phyloP scores from a whole-genome alignment of 2,113 vertebrate genomes.

The Sakesphorus luctuosus region DNA sequence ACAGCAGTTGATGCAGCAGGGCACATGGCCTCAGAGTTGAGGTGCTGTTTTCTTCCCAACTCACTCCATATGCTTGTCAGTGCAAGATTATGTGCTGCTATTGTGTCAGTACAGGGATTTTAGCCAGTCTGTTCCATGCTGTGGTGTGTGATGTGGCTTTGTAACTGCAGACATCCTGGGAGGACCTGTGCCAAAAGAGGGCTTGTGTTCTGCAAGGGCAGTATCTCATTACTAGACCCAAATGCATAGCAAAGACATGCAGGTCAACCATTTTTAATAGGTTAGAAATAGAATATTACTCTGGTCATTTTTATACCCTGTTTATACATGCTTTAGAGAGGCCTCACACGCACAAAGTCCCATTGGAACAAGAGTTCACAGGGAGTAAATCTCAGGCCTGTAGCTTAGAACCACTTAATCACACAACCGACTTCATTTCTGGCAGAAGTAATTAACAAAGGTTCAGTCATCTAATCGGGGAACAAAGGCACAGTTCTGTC shows the following conservation, averaged over 20 bases:
- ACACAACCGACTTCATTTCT: conserved; percentile 69
- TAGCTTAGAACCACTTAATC: conserved; percentile 70
- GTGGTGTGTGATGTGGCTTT: not conserved
- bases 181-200: not conserved
- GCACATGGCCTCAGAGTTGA: not conserved
- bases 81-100: not conserved
- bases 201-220: not conserved
- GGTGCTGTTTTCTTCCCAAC: not conserved
- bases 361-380: conserved; percentile 48
- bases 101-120: not conserved
- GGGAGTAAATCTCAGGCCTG: conserved; percentile 67
- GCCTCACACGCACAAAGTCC: not conserved
- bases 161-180: not conserved
- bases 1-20: not conserved
- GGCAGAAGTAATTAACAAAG: conserved; percentile 75
- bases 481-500: conserved; percentile 53
- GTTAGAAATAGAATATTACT: not conserved
- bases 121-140: not conserved
- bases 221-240: not conserved
- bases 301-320: not conserved
- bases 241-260: not conserved
- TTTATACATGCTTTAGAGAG: not conserved
- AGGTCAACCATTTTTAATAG: not conserved
- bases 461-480: conserved; percentile 63
- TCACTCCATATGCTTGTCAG: not conserved